A percentile compares a stretch with the other conserved stretches of the same genome.
Evolutionary conservation across 1,140 invertebrate species (phyloP).

Genomic region (Drosophila sp.): DNA sequence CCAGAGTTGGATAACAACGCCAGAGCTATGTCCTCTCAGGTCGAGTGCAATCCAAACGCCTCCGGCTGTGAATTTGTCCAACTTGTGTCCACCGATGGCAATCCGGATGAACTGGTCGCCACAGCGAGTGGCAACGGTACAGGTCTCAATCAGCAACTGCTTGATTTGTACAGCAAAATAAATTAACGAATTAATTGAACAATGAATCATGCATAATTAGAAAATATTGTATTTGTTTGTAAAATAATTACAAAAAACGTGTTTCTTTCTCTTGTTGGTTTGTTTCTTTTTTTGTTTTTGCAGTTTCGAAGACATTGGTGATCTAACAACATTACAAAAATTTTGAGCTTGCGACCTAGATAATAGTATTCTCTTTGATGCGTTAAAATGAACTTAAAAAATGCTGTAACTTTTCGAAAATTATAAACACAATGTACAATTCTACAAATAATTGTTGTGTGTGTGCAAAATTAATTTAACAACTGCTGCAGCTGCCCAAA

Average conservation of each 20-base stretch:
- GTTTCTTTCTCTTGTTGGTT: conserved; percentile 42
- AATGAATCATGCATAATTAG: conserved; percentile 49
- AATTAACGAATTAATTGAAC: conserved; percentile 19
- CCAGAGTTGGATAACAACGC: conserved; percentile 56
- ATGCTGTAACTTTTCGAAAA: conserved; percentile 4
- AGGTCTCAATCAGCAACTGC: conserved; percentile 61
- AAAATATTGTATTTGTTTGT: conserved; percentile 80
- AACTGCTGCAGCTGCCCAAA: conserved; percentile 36
- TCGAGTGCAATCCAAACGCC: conserved; percentile 19
- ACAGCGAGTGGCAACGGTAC: conserved; percentile 1
- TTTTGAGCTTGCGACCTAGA: conserved; percentile 74
- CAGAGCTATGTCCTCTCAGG: neutral
- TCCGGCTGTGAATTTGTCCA: conserved; percentile 68
- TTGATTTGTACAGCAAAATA: conserved; percentile 79
- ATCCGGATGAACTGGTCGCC: conserved; percentile 8
- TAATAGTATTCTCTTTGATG: conserved; percentile 4
- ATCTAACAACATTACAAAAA: conserved; percentile 69
- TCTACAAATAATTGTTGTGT: conserved; percentile 15
- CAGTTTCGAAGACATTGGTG: conserved; percentile 74
- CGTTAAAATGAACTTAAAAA: conserved; percentile 21
- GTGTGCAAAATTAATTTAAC: conserved; percentile 33
- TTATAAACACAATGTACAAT: neutral
- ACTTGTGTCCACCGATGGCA: conserved; percentile 32
- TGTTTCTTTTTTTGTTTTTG: too few species aligned
- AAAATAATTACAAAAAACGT: conserved; percentile 78